A percentile compares a stretch with the other conserved stretches of the same genome.
phyloP scores from a whole-genome alignment of 2,888 invertebrate genomes.

The Herminia tarsipennalis region DNA sequence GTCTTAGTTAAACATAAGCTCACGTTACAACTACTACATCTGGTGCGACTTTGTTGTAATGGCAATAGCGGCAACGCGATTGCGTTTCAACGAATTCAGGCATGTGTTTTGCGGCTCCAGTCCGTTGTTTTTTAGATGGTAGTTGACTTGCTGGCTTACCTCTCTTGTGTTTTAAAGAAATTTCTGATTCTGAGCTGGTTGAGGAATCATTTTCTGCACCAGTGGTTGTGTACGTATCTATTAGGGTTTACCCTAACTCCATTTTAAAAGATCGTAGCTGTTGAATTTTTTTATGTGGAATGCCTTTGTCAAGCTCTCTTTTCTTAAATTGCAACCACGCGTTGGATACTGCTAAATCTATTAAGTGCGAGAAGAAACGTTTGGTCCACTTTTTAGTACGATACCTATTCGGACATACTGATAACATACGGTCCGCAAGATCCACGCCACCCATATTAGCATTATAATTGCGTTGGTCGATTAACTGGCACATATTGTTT shows the following conservation, averaged over 20 bases:
- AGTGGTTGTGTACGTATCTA: no score
- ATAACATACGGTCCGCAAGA: conserved; percentile 9
- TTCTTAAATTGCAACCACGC: conserved; percentile 5
- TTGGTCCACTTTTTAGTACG: conserved; percentile 11
- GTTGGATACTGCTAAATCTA: conserved; percentile 11
- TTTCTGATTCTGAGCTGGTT: conserved; percentile 4
- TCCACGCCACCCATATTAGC: conserved; percentile 17
- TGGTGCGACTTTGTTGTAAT: background rate
- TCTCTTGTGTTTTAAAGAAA: conserved; percentile 3
- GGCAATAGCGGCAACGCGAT: background rate
- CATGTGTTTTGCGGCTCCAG: conserved; percentile 10
- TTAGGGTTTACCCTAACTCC: conserved; percentile 12
- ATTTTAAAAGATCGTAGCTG: conserved; percentile 21
- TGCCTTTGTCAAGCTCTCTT: conserved; percentile 12
- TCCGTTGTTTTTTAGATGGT: conserved; percentile 13
- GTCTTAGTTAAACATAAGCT: background rate
- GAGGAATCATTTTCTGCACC: no score
- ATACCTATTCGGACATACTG: conserved; percentile 13
- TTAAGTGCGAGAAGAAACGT: conserved; percentile 14
- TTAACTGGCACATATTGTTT: background rate
- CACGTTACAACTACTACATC: background rate
- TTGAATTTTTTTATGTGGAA: conserved; percentile 21
- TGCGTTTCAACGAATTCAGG: conserved; percentile 3
- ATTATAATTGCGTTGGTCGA: conserved; percentile 9
- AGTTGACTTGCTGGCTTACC: conserved; percentile 12